phyloP scores from a whole-genome alignment of 2,888 invertebrate genomes.

The Phanerotoma sp. region DNA sequence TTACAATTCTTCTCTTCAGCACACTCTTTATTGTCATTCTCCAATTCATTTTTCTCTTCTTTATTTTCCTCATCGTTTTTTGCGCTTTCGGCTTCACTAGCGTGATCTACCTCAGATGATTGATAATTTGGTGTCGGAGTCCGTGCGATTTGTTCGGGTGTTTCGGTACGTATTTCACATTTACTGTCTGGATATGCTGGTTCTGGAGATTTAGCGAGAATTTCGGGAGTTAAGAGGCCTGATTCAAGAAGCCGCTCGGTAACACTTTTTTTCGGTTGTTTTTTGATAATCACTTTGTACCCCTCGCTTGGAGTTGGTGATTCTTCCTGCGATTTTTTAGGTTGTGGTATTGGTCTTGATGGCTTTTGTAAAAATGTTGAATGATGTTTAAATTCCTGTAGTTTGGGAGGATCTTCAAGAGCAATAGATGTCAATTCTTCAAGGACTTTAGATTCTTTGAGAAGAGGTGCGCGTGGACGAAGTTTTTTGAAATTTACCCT shows the following conservation, averaged over 20 bases:
- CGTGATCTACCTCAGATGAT: too few relatives aligned
- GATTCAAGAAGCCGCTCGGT: slow-evolving; percentile 47
- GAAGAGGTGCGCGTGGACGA: slow-evolving; percentile 65
- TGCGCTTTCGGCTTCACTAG: too few relatives aligned
- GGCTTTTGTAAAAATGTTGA: slow-evolving; percentile 79
- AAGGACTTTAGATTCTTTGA: slow-evolving; percentile 70
- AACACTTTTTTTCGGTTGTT: slow-evolving; percentile 50
- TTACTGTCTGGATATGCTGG: slow-evolving; percentile 24
- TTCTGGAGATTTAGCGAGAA: slow-evolving; percentile 41
- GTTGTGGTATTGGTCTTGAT: slow-evolving; percentile 65
- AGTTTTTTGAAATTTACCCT: slow-evolving; percentile 72
- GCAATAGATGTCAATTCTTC: slow-evolving; percentile 57
- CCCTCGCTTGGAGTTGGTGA: slow-evolving; percentile 36
- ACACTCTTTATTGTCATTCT: slow-evolving; percentile 20
- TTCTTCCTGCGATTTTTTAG: slow-evolving; percentile 41
- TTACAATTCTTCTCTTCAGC: slow-evolving; percentile 19
- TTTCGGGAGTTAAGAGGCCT: slow-evolving; percentile 47
- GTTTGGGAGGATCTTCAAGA: slow-evolving; percentile 42
- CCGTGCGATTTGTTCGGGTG: too few relatives aligned
- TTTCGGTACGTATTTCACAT: too few relatives aligned
- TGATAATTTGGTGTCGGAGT: too few relatives aligned
- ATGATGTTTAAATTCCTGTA: slow-evolving; percentile 50
- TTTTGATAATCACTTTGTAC: slow-evolving; percentile 52
- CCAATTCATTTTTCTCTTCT: slow-evolving; percentile 33
- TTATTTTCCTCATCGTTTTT: too few relatives aligned